phyloP scores from a whole-genome alignment of 2,113 vertebrate genomes.

The Crotalus horridus region DNA sequence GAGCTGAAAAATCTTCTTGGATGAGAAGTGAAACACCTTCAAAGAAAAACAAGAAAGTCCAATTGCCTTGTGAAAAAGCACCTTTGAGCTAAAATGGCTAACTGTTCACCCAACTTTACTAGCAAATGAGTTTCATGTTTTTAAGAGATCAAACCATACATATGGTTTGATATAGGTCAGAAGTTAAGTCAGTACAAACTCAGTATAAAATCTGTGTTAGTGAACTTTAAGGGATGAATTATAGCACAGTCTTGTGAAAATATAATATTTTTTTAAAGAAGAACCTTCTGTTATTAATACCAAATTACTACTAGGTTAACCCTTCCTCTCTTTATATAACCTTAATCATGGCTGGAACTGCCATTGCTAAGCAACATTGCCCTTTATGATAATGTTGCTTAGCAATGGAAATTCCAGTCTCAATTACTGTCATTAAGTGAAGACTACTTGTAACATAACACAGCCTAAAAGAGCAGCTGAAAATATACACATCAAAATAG shows the following conservation, averaged over 20 bases:
- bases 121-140: not conserved
- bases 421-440: not conserved
- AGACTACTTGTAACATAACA: not conserved
- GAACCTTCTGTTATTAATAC: not conserved
- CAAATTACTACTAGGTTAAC: not conserved
- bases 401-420: not conserved
- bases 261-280: not conserved
- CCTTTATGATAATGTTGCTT: not conserved
- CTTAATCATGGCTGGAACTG: not conserved
- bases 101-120: not conserved
- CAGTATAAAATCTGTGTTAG: not conserved
- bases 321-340: not conserved
- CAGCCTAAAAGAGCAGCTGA: not conserved
- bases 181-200: not conserved
- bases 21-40: too few species aligned
- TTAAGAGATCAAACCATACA: not conserved
- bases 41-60: too few species aligned
- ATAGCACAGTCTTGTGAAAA: not conserved
- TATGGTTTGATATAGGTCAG: not conserved
- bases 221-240: not conserved
- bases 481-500: not conserved
- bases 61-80: too few species aligned
- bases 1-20: too few species aligned
- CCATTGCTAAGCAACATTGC: not conserved
- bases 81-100: not conserved